Base-by-base conservation (phyloP, 2,113 vertebrate species). In the Diphyllodes magnificus region DNA sequence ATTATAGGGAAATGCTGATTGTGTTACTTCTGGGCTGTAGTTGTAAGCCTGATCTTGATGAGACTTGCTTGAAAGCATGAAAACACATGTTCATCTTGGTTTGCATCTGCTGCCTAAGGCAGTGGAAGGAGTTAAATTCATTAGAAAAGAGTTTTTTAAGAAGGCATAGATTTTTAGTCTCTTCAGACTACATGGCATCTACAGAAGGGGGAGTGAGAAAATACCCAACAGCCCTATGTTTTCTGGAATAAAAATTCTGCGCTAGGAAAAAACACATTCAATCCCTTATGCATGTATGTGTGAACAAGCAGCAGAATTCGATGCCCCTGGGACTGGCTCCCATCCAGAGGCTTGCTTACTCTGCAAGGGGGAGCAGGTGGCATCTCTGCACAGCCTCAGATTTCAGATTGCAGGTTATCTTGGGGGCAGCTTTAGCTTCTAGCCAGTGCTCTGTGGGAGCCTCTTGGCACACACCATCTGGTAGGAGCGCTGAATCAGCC, bases 361-460 rank as follows among this genome's bases (percentile, higher is more conserved):
- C 18, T 86, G 91, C 69, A 75, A 78, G 49, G 35, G 51, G 37
- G 14, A 94, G 94, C 94, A 96, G 94, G 95, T 95, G 95, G 86
- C n/a, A 35, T 78, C 81, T 92, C 45, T 71, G 69, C 83, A 91
- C 77, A 23, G 3, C 64, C 92, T 86, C 94, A 11, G 1, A 5
- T 86, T 92, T 94, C 80, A 79, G 57, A 86, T 30, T 92, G 69
- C 35, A 45, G 56, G 69, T 87, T 84, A 84, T 94, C 91, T 92
- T 84, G 63, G 80, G 81, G 89, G 83, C 76, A 82, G 44, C 81
- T 91, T 84, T 15, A 91, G 70, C 84, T 92, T 49, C 72, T 21
- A 89, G 49, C 73, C 83, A 79, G 47, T 1, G 6, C 60, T 92
- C 71, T 47, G 82, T 82, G 77, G 88, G 83, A 93, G 39, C 80